phyloP scores from a whole-genome alignment of 2,888 invertebrate genomes.

The Eugnorisma glareosa region DNA sequence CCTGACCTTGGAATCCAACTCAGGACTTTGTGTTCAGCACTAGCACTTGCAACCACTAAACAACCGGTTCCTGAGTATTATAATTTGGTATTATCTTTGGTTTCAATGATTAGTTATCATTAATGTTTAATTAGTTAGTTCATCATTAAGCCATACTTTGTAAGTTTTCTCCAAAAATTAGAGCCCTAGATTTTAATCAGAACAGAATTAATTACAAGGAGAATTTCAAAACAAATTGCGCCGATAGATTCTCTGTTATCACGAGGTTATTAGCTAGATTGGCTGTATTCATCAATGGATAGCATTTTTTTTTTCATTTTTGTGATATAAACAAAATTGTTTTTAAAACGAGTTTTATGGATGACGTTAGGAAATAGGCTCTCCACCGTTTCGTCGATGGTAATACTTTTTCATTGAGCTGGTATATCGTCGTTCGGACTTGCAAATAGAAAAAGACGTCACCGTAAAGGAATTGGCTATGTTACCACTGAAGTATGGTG shows the following conservation, averaged over 20 bases:
- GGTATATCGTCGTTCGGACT: background rate
- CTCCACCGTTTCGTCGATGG: background rate
- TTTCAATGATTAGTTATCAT: background rate
- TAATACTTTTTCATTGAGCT: background rate
- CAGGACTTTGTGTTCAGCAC: background rate
- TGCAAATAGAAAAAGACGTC: background rate
- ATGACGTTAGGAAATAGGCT: background rate
- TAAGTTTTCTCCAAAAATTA: too few species aligned
- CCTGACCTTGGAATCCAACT: background rate
- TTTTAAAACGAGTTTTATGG: background rate
- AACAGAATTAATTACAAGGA: background rate
- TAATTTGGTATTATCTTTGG: background rate
- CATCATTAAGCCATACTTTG: background rate
- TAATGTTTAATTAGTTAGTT: too few species aligned
- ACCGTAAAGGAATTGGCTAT: background rate
- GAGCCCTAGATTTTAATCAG: constrained; percentile 7
- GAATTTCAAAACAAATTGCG: background rate
- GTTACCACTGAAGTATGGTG: background rate
- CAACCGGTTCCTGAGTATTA: background rate
- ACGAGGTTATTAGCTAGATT: background rate
- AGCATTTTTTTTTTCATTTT: background rate
- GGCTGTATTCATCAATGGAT: background rate
- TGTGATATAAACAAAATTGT: background rate
- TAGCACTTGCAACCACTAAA: background rate
- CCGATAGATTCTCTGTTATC: background rate